Evolutionary conservation across 1,140 invertebrate genomes (phyloP).

Genomic region (Polypedilum vanderplanki): DNA sequence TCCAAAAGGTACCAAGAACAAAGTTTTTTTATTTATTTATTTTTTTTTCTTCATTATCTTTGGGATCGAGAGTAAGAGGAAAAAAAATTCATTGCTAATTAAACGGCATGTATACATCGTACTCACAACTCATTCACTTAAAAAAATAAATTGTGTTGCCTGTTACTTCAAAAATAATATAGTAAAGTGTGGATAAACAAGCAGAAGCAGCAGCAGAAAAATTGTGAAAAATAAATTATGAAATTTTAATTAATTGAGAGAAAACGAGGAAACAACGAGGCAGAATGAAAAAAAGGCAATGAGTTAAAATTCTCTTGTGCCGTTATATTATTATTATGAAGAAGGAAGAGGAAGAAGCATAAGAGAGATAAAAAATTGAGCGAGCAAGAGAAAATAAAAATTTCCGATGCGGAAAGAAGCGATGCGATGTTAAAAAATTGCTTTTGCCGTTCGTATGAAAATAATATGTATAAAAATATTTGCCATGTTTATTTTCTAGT

Average conservation of each 20-base stretch:
- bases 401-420: constrained; percentile 2
- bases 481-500: neutral
- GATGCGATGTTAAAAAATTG: neutral
- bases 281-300: too few species aligned
- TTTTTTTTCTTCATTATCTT: too few species aligned
- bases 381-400: neutral
- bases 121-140: neutral
- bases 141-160: neutral
- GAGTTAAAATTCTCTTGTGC: too few species aligned
- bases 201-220: too few species aligned
- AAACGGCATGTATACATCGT: constrained; percentile 9
- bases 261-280: neutral
- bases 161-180: neutral
- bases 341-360: neutral
- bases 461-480: neutral
- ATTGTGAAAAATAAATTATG: constrained; percentile 25
- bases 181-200: neutral
- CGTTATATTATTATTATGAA: too few species aligned
- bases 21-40: too few species aligned
- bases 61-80: neutral
- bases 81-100: constrained; percentile 27
- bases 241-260: constrained; percentile 29
- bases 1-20: neutral
- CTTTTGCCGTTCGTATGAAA: neutral
- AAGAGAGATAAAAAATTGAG: neutral